phyloP scores from a whole-genome alignment of 2,888 invertebrate genomes.

The Acanthosepion esculentum region DNA sequence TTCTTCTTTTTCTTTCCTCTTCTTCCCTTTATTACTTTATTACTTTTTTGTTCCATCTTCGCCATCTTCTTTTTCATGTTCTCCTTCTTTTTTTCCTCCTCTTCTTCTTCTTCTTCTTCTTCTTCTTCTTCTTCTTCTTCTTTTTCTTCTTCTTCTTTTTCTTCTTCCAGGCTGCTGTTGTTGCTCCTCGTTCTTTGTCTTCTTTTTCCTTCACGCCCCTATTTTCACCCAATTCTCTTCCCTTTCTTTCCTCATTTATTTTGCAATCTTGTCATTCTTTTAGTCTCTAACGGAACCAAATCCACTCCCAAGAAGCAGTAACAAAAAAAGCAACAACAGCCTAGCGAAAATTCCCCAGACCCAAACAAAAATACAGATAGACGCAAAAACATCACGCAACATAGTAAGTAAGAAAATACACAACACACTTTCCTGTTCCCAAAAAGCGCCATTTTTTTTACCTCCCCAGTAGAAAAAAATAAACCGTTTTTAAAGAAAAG shows the following conservation, averaged over 20 bases:
- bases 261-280: background rate
- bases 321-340: background rate
- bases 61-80: background rate
- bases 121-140: background rate
- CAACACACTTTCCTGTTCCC: background rate
- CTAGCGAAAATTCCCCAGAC: constrained; percentile 1
- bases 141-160: background rate
- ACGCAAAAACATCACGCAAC: background rate
- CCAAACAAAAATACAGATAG: background rate
- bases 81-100: background rate
- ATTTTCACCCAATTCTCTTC: background rate
- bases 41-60: background rate
- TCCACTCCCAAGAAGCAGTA: background rate
- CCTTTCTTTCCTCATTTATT: background rate
- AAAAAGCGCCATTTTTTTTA: background rate
- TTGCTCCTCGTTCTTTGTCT: too few species aligned
- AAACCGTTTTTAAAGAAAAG: background rate
- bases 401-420: background rate
- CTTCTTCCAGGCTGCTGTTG: background rate
- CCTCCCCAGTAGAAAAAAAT: background rate
- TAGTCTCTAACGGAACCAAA: background rate
- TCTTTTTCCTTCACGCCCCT: too few species aligned
- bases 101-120: background rate
- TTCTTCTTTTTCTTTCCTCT: too few species aligned
- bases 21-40: too few species aligned